These are phyloP conservation scores for Stenodera caucasica DNA, from an alignment of 2,888 invertebrate genomes.

Conservation along the genomic window DNA sequence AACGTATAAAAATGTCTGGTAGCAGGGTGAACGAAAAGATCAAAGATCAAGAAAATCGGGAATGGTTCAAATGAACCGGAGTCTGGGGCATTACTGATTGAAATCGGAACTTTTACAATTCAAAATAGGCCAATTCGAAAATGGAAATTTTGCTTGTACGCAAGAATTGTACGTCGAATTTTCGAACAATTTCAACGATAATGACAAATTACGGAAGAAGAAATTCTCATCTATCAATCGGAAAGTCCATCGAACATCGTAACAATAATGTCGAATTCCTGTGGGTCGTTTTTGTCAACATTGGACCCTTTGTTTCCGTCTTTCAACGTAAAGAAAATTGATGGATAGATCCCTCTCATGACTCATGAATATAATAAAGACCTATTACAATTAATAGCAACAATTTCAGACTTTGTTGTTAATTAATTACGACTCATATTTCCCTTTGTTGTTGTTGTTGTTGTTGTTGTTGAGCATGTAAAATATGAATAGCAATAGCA, in stretches of 20 bases:
- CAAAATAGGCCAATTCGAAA: background rate
- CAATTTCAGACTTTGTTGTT: conserved; percentile 11
- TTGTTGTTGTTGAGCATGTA: conserved; percentile 38
- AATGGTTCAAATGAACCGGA: conserved; percentile 1
- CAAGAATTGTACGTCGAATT: background rate
- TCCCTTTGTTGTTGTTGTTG: conserved; percentile 24
- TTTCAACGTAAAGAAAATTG: background rate
- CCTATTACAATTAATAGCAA: too few relatives aligned
- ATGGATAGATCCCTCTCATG: background rate
- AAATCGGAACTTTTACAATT: background rate
- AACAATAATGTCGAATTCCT: background rate
- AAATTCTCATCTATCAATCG: background rate
- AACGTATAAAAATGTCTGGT: background rate
- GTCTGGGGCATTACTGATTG: background rate
- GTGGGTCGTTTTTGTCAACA: background rate
- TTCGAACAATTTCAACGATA: background rate
- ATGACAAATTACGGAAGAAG: background rate
- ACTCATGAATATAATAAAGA: too few relatives aligned
- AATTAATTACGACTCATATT: conserved; percentile 45
- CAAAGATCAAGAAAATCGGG: background rate
- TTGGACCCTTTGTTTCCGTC: background rate
- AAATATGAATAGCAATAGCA: conserved; percentile 44
- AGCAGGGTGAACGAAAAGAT: background rate
- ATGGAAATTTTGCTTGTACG: too few relatives aligned
- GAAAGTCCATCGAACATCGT: background rate